Conservation (phyloP, 2,797 vertebrate species). For the Diceros bicornis region DNA sequence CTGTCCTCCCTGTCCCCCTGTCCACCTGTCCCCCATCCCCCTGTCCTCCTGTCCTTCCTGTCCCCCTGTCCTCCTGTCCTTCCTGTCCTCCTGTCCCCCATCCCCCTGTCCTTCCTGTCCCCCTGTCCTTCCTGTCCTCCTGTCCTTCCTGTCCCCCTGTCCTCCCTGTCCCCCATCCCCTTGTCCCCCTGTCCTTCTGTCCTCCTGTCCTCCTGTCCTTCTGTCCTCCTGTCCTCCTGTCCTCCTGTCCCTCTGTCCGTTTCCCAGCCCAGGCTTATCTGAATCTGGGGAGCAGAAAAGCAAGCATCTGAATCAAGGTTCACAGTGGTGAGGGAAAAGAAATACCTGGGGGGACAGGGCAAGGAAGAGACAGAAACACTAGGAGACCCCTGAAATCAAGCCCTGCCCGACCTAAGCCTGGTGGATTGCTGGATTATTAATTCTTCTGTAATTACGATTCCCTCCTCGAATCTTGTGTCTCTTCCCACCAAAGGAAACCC, state of each 20-base stretch:
- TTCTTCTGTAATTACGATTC: neutral
- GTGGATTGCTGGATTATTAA: neutral
- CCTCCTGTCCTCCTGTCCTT: neutral
- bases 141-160: no score
- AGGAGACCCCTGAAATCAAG: no score
- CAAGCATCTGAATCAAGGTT: neutral
- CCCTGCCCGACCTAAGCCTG: fast-evolving
- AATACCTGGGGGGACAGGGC: fast-evolving
- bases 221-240: neutral
- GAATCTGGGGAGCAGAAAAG: neutral
- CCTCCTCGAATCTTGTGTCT: neutral
- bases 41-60: no score
- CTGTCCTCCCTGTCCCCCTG: no score
- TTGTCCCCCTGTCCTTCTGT: no score
- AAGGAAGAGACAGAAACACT: no score
- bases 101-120: no score
- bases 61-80: no score
- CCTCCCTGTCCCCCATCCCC: no score
- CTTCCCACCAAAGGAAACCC: neutral
- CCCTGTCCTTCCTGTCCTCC: no score
- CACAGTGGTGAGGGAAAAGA: neutral
- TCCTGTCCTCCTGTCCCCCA: no score
- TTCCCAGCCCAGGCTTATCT: neutral
- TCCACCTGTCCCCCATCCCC: no score
- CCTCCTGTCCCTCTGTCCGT: neutral